Evolutionary conservation across 2,113 vertebrate genomes (phyloP).

Genomic region (Gobiocypris rarus): DNA sequence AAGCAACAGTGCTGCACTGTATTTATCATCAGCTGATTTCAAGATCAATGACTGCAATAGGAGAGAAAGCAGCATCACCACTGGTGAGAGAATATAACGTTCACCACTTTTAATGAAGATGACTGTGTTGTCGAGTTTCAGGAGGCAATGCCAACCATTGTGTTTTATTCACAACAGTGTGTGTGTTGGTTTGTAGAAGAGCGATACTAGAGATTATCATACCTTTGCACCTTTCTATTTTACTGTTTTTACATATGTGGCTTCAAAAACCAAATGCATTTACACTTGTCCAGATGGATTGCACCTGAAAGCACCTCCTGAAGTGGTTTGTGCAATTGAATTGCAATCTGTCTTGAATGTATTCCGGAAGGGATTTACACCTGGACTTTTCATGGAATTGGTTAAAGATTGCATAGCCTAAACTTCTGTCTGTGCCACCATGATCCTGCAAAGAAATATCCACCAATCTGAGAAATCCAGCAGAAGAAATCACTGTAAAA

Average conservation of each 20-base stretch:
- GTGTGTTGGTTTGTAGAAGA: not conserved
- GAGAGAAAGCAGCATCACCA: not conserved
- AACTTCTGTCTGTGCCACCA: too few relatives aligned
- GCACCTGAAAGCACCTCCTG: not conserved
- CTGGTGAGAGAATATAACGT: not conserved
- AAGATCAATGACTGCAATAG: not conserved
- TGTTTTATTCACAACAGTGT: not conserved
- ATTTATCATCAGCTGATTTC: not conserved
- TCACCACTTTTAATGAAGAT: too few relatives aligned
- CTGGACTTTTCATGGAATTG: too few relatives aligned
- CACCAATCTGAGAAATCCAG: not conserved
- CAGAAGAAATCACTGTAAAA: not conserved
- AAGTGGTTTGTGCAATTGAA: too few relatives aligned
- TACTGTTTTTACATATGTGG: not conserved
- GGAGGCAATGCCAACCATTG: too few relatives aligned
- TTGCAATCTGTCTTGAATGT: too few relatives aligned
- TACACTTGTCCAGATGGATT: not conserved
- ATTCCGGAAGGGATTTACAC: too few relatives aligned
- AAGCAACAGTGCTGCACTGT: not conserved
- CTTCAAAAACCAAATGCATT: not conserved
- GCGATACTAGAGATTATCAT: too few relatives aligned
- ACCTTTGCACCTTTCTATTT: not conserved
- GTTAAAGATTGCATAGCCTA: too few relatives aligned
- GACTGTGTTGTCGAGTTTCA: too few relatives aligned
- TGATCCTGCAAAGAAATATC: not conserved